Evolutionary conservation across 2,797 vertebrate genomes (phyloP).

Genomic region (Okamejei kenojei): DNA sequence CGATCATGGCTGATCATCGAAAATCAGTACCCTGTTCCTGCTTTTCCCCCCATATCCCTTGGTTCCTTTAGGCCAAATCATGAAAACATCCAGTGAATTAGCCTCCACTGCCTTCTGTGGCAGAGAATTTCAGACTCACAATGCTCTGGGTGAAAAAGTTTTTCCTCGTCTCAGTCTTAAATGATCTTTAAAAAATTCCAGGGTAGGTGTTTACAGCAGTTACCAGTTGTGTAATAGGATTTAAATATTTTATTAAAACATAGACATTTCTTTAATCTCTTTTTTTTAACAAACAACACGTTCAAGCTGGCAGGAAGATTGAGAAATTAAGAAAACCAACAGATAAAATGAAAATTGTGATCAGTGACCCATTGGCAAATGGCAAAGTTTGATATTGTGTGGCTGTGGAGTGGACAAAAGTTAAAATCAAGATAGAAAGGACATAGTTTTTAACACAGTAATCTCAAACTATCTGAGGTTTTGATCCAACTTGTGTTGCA

Average conservation of each 20-base stretch:
- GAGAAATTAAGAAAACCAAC: neutral
- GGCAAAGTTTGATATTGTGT: neutral
- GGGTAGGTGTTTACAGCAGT: no score
- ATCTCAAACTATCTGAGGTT: neutral
- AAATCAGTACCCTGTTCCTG: no score
- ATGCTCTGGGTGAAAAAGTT: no score
- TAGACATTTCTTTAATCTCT: neutral
- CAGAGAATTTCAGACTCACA: no score
- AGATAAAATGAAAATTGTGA: neutral
- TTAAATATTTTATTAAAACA: neutral
- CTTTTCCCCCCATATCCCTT: neutral
- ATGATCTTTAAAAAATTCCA: no score
- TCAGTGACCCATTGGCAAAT: neutral
- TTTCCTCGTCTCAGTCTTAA: no score
- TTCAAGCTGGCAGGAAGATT: neutral
- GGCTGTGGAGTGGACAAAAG: neutral
- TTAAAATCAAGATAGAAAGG: neutral
- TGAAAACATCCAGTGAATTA: no score
- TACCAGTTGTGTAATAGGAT: no score
- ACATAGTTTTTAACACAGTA: neutral
- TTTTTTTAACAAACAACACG: neutral
- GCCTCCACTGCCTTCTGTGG: no score
- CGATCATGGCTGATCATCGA: no score
- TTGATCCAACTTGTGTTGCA: neutral
- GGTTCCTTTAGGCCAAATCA: no score